These are phyloP conservation scores for Ataeniobius toweri DNA, from an alignment of 2,797 vertebrate species.

Conservation along the genomic window DNA sequence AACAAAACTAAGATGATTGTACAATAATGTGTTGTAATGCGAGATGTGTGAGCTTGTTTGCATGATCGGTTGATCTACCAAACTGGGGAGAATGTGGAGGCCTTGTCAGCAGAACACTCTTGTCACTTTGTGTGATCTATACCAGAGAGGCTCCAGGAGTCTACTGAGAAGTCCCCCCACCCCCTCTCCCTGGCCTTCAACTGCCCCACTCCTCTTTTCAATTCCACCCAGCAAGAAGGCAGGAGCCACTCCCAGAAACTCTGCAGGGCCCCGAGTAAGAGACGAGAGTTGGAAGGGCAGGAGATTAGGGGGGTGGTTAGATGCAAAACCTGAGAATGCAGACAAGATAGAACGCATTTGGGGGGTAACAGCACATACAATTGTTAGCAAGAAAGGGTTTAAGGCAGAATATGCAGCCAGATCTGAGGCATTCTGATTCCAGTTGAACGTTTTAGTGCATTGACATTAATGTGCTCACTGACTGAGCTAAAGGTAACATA, in stretches of 20 bases:
- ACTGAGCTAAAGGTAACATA: slow-evolving; percentile 7
- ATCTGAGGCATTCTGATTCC: slow-evolving; percentile 10
- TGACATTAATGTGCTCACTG: slow-evolving; percentile 16
- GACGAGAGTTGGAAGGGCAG: slow-evolving; percentile 13
- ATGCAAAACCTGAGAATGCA: background rate
- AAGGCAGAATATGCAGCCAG: background rate
- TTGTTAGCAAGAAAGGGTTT: background rate
- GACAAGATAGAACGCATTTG: background rate
- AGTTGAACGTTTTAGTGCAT: slow-evolving; percentile 26
- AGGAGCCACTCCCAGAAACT: slow-evolving; percentile 78
- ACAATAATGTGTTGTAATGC: background rate
- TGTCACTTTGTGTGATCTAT: slow-evolving; percentile 65
- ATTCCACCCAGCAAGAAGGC: slow-evolving; percentile 32
- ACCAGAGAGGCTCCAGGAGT: slow-evolving; percentile 66
- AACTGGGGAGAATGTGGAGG: slow-evolving; percentile 36
- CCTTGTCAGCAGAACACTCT: slow-evolving; percentile 17
- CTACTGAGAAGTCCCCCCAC: slow-evolving; percentile 29
- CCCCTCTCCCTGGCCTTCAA: background rate
- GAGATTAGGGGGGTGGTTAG: background rate
- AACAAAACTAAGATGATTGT: background rate
- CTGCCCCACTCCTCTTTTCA: slow-evolving; percentile 18
- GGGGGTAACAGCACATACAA: background rate
- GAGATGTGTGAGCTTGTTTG: background rate
- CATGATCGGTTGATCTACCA: slow-evolving; percentile 25
- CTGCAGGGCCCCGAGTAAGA: slow-evolving; percentile 54